These are phyloP conservation scores for Alloplasta piceator DNA, from an alignment of 2,888 invertebrate genomes.

Conservation along the genomic window DNA sequence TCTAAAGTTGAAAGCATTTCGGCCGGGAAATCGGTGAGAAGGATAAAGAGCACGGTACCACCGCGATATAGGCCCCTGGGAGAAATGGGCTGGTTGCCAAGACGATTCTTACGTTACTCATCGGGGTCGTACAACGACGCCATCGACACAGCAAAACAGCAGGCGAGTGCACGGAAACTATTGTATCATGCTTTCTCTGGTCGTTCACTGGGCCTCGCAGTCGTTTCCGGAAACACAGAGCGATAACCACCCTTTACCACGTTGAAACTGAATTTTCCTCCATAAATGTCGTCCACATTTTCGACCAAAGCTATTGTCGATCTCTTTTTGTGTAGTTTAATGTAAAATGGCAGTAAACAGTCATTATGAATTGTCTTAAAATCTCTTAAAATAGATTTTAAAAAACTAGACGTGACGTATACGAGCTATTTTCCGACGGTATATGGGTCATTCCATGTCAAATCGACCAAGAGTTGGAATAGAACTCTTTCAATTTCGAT, in stretches of 20 bases:
- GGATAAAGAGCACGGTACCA: conserved; percentile 29
- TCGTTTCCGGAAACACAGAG: conserved; percentile 34
- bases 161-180: conserved; percentile 2
- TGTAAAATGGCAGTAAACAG: background rate
- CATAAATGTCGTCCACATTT: background rate
- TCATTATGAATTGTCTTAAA: background rate
- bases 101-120: conserved; percentile 57
- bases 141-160: conserved; percentile 38
- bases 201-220: conserved; percentile 19
- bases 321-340: background rate
- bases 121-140: conserved; percentile 29
- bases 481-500: no score
- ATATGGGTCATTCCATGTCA: no score
- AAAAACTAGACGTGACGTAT: background rate
- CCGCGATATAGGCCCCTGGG: conserved; percentile 43
- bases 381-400: background rate
- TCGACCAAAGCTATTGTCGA: no score
- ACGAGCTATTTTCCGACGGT: background rate
- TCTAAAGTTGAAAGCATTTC: conserved; percentile 60
- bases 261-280: conserved; percentile 21
- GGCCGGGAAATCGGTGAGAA: conserved; percentile 28
- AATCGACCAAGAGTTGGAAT: no score
- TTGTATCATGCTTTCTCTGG: conserved; percentile 20
- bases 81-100: conserved; percentile 58
- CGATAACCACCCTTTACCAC: conserved; percentile 44